phyloP scores from a whole-genome alignment of 2,797 vertebrate species.

The Erethizon dorsatum region DNA sequence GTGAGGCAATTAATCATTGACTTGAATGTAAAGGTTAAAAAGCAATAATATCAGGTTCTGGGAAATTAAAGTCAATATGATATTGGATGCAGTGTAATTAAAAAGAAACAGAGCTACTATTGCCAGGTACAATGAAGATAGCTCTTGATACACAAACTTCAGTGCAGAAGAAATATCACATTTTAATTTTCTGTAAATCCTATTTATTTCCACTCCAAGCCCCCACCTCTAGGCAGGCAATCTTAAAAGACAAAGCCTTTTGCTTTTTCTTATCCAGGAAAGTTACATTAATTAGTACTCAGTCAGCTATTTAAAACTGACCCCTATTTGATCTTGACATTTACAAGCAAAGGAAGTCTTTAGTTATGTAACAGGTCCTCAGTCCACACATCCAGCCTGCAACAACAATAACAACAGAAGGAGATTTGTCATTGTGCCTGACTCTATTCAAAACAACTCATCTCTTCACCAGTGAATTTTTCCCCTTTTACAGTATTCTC shows the following conservation, averaged over 20 bases:
- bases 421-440: conserved; percentile 83
- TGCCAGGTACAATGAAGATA: neutral
- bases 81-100: neutral
- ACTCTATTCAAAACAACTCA: conserved; percentile 84
- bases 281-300: conserved; percentile 80
- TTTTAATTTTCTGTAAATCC: neutral
- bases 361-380: conserved; percentile 88
- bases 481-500: conserved; percentile 61
- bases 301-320: conserved; percentile 82
- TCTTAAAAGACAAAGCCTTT: conserved; percentile 54
- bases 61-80: conserved; percentile 8
- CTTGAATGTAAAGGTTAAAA: conserved; percentile 36
- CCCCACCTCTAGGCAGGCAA: neutral
- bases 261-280: conserved; percentile 77
- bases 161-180: neutral
- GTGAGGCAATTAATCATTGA: neutral
- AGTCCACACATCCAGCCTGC: conserved; percentile 85
- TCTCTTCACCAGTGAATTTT: conserved; percentile 82
- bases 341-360: conserved; percentile 87
- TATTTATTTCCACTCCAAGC: neutral
- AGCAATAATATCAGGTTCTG: neutral
- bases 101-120: neutral
- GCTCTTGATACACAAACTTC: neutral
- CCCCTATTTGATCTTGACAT: conserved; percentile 87
- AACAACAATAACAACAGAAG: conserved; percentile 89